Evolutionary conservation across 2,113 vertebrate genomes (phyloP).

Genomic region (Mormyrus lacerda): DNA sequence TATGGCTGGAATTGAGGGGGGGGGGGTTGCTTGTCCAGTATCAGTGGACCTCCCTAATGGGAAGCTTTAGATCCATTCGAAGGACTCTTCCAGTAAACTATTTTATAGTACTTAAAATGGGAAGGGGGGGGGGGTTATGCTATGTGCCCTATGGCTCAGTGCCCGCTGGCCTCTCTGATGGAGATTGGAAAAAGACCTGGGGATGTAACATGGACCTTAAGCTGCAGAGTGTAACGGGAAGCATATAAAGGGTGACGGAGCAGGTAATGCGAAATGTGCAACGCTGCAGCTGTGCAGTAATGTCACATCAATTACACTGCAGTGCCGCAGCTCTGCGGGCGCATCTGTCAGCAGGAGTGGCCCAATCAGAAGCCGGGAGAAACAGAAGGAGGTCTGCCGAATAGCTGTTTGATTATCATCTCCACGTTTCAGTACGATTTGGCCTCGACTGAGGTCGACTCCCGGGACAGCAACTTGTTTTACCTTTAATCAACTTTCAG

Average conservation of each 20-base stretch:
- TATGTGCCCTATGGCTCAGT: background rate
- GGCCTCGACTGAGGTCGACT: background rate
- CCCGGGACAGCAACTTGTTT: background rate
- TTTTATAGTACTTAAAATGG: background rate
- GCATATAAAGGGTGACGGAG: background rate
- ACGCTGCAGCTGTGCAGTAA: background rate
- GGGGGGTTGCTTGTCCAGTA: conserved; percentile 22
- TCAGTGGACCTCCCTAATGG: background rate
- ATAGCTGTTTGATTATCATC: background rate
- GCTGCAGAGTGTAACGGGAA: background rate
- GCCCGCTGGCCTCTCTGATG: background rate
- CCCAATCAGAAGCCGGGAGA: background rate
- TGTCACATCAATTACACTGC: background rate
- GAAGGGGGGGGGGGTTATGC: background rate
- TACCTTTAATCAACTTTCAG: conserved; percentile 45
- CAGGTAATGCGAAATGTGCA: background rate
- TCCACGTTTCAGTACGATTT: background rate
- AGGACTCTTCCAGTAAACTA: background rate
- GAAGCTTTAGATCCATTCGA: background rate
- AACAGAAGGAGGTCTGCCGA: background rate
- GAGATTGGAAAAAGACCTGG: background rate
- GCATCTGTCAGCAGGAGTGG: background rate
- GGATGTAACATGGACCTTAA: background rate
- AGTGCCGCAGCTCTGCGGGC: background rate
- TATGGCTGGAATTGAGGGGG: conserved; percentile 27